Conservation (phyloP, 2,888 invertebrate genomes). For the Ormyrus rosae region DNA sequence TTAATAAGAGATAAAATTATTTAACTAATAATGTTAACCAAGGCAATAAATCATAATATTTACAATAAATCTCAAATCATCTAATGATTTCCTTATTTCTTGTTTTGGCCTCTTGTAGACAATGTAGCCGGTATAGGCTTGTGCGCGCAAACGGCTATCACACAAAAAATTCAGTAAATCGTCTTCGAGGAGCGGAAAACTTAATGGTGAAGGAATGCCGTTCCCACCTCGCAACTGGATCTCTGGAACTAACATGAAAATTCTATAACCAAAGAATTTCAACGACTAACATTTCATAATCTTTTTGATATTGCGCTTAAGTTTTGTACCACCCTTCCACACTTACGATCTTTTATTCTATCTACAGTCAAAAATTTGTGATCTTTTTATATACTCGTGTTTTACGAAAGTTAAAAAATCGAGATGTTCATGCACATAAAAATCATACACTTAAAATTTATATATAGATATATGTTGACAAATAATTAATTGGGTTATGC, state of each 20-base stretch:
- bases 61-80: conserved; percentile 46
- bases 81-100: conserved; percentile 62
- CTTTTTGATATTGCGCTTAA: neutral
- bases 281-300: conserved; percentile 15
- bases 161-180: conserved; percentile 64
- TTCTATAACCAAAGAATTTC: conserved; percentile 1
- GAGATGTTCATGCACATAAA: no score
- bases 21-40: conserved; percentile 48
- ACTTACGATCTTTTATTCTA: conserved; percentile 19
- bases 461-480: no score
- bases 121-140: conserved; percentile 67
- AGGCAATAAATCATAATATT: conserved; percentile 49
- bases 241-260: conserved; percentile 20
- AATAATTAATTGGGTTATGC: no score
- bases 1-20: conserved; percentile 30
- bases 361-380: neutral
- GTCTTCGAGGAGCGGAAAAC: conserved; percentile 53
- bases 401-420: no score
- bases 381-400: no score
- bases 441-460: no score
- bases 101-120: conserved; percentile 66
- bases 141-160: conserved; percentile 65
- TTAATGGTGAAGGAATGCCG: conserved; percentile 35
- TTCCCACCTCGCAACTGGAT: conserved; percentile 12
- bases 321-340: neutral